Evolutionary conservation across 2,113 vertebrate genomes (phyloP).

Genomic region (Otus sunia): DNA sequence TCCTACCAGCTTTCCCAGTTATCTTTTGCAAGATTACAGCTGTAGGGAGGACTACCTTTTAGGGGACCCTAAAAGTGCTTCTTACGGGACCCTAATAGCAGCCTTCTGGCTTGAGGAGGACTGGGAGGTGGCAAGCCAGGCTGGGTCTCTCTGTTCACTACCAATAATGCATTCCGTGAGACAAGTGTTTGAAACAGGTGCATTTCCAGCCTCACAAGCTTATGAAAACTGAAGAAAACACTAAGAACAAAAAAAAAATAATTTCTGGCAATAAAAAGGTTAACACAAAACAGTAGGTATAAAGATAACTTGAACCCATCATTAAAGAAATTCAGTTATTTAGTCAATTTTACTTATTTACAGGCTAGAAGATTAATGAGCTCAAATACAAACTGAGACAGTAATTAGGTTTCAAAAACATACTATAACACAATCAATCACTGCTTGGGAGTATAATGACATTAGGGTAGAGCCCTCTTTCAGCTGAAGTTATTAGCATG

Average conservation of each 20-base stretch:
- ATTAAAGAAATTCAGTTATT: constrained; percentile 98
- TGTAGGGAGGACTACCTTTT: not conserved
- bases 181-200: not conserved
- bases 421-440: constrained; percentile 96
- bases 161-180: accelerated
- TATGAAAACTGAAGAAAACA: constrained; percentile 76
- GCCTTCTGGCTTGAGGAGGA: not conserved
- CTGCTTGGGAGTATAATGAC: constrained; percentile 83
- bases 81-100: not conserved
- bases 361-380: constrained; percentile 93
- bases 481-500: constrained; percentile 81
- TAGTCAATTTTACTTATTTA: constrained; percentile 98
- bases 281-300: constrained; percentile 89
- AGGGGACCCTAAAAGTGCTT: not conserved
- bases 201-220: constrained; percentile 48
- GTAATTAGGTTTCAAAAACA: constrained; percentile 99
- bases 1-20: not conserved
- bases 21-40: not conserved
- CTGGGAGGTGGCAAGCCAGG: not conserved
- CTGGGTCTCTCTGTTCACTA: not conserved
- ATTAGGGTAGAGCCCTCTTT: constrained; percentile 85
- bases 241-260: constrained; percentile 63
- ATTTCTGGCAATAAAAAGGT: constrained; percentile 88
- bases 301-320: constrained; percentile 90
- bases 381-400: constrained; percentile 87